Evolutionary conservation across 2,113 vertebrate genomes (phyloP), one percentile per base, ranked within the genome.

Genomic region (Stegastes partitus): DNA sequence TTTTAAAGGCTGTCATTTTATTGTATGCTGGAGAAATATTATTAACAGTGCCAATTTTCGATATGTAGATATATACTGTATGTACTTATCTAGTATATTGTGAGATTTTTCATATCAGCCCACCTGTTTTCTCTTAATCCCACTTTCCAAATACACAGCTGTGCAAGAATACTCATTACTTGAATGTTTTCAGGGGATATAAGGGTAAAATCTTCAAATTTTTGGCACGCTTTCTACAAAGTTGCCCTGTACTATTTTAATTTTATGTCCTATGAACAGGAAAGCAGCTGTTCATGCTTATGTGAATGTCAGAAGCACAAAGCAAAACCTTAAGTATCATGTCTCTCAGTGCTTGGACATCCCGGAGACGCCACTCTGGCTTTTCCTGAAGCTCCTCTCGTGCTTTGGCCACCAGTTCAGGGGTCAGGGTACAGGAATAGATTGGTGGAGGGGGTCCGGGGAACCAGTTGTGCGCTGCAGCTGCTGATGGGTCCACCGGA

Each of bases 341-440:
- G 64, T 99, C 98, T 39, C 98, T 94, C 9, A 99, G 95, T 0
- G 98, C 97, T 85, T 99, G 98, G 22, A 96, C 97, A 1, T 99
- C 98, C 0, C 97, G 95, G 0, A 99, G 96, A 53, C 98, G 92
- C 98, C 97, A 99, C 25, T 99, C 98, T 0, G 98, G 98, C 79
- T 99, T 99, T 91, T 99, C 98, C 88, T 99, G 97, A 11, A 99
- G 96, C 89, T 99, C 97, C 58, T 98, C 98, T 21, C 97, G 94
- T 25, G 98, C 98, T 82, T 99, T 99, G 87, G 96, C 94, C 79
- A 97, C 92, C 75, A 99, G 95, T 4, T 97, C 97, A 0, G 96
- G 95, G 1, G 95, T 97, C 81, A 99, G 92, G 0, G 94, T 96
- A 84, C 98, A 99, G 62, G 96, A 93, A 3, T 99, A 99, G 74